Conservation (phyloP, 2,888 invertebrate species). For the Drosophila suboccidentalis region DNA sequence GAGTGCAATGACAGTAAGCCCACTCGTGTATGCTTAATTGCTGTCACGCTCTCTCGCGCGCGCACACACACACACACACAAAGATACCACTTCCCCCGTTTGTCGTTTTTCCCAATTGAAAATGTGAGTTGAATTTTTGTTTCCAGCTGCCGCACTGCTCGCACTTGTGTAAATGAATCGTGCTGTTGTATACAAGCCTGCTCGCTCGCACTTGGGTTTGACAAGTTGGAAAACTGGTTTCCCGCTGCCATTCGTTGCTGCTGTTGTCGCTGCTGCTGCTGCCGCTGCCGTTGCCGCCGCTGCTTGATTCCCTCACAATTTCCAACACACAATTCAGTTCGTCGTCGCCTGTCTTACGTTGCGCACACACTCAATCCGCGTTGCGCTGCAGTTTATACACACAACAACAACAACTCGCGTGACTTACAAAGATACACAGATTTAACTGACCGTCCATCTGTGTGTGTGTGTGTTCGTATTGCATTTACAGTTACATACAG, state of each 20-base stretch:
- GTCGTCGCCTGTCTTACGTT: constrained; percentile 85
- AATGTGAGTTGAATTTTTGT: constrained; percentile 53
- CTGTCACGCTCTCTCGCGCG: constrained; percentile 56
- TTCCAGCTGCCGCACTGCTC: constrained; percentile 59
- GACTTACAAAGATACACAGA: constrained; percentile 37
- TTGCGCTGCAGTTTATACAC: constrained; percentile 49
- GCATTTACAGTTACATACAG: constrained; percentile 33
- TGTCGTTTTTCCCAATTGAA: constrained; percentile 65
- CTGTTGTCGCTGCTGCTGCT: constrained; percentile 28
- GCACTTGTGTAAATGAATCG: neutral
- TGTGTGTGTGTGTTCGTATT: constrained; percentile 15
- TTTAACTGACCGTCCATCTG: constrained; percentile 16
- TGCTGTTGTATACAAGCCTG: constrained; percentile 7
- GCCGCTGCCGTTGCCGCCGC: constrained; percentile 9
- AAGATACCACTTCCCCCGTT: constrained; percentile 53
- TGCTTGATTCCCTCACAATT: constrained; percentile 70
- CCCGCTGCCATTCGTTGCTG: constrained; percentile 72
- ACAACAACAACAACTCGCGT: constrained; percentile 26
- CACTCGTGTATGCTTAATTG: constrained; percentile 35
- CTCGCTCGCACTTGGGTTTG: constrained; percentile 43
- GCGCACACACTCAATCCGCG: constrained; percentile 83
- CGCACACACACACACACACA: constrained; percentile 36
- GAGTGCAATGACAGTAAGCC: constrained; percentile 62
- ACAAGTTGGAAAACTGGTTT: constrained; percentile 73
- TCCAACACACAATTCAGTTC: constrained; percentile 84